A percentile compares a stretch with the other conserved stretches of the same genome.
These are phyloP conservation scores for Tenebrosternarchus preto DNA, from an alignment of 2,113 vertebrate genomes.

Conservation along the genomic window DNA sequence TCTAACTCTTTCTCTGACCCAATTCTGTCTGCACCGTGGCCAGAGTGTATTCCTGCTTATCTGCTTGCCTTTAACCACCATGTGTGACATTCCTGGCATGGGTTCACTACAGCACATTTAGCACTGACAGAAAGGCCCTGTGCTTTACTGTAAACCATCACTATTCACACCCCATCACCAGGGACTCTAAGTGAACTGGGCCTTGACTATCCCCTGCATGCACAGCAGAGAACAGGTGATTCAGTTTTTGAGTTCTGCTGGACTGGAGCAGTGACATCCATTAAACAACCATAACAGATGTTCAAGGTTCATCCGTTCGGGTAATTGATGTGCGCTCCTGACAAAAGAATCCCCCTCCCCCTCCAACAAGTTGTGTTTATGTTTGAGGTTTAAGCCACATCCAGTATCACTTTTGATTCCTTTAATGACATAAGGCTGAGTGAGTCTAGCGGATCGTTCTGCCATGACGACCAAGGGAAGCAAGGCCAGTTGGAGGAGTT, in stretches of 20 bases:
- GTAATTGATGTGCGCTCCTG: not conserved
- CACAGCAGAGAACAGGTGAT: not conserved
- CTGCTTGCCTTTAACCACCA: not conserved
- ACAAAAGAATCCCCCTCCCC: not conserved
- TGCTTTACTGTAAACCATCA: not conserved
- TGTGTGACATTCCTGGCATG: slow-evolving; percentile 39
- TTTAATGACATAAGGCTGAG: not conserved
- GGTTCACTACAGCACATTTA: slow-evolving; percentile 40
- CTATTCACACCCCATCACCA: not conserved
- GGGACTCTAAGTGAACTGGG: not conserved
- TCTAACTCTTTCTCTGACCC: slow-evolving; percentile 41
- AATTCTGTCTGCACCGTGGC: slow-evolving; percentile 47
- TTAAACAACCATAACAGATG: not conserved
- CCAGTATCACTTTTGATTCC: not conserved
- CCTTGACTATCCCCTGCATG: not conserved
- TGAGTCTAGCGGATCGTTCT: slow-evolving; percentile 3
- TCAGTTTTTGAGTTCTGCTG: not conserved
- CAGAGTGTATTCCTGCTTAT: slow-evolving; percentile 35
- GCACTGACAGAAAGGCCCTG: slow-evolving; percentile 9
- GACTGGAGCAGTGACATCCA: not conserved
- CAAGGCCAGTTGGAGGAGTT: not conserved
- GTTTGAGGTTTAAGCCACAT: not conserved
- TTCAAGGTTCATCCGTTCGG: not conserved
- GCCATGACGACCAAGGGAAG: not conserved
- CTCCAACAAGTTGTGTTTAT: not conserved